Percentiles rank a stretch among this genome's conserved stretches.
These are phyloP conservation scores for Cryptops parisi DNA, from an alignment of 2,888 invertebrate species.

Conservation along the genomic window DNA sequence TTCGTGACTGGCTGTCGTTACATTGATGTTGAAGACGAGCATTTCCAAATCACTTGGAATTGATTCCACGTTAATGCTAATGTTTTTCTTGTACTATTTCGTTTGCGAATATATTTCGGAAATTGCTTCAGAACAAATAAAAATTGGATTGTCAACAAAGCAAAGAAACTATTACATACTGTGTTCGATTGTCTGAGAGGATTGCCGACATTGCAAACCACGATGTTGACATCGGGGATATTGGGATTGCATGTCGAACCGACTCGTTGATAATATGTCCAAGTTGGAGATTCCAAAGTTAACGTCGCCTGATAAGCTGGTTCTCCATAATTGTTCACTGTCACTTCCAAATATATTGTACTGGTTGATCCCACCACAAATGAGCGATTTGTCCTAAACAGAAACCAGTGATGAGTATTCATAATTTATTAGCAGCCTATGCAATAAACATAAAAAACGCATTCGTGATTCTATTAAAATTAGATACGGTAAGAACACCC, in stretches of 20 bases:
- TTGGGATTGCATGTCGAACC: neutral
- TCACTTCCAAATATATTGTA: slow-evolving; percentile 25
- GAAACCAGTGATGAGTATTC: neutral
- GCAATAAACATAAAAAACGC: too few species aligned
- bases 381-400: neutral
- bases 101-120: too few species aligned
- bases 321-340: slow-evolving; percentile 29
- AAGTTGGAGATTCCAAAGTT: neutral
- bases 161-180: too few species aligned
- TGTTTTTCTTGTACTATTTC: slow-evolving; percentile 1
- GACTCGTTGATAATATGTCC: neutral
- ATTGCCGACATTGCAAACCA: too few species aligned
- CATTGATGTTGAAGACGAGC: neutral
- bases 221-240: too few species aligned
- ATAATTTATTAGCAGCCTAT: too few species aligned
- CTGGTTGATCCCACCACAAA: slow-evolving; percentile 26
- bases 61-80: slow-evolving; percentile 1
- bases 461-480: too few species aligned
- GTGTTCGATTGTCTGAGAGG: too few species aligned
- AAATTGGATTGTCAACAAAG: too few species aligned
- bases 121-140: too few species aligned
- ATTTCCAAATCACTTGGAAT: neutral
- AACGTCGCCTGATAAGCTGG: slow-evolving; percentile 24
- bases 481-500: too few species aligned
- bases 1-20: neutral